Base-by-base conservation (phyloP, 1,140 invertebrate species). In the Trypoxylus dichotomus region DNA sequence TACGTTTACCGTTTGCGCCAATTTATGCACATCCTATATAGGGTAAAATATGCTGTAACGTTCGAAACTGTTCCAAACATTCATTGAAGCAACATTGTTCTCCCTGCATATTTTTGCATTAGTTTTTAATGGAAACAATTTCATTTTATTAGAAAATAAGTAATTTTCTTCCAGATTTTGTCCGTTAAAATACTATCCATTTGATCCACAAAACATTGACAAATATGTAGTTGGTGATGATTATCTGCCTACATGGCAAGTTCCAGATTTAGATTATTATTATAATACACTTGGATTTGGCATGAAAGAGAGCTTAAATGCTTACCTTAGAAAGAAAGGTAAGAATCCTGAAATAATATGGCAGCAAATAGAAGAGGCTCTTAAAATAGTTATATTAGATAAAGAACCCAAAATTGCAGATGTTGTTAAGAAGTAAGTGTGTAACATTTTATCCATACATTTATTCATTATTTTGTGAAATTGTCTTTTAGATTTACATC, bases 161-260 rank as follows among this genome's bases (percentile, higher is more conserved):
- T n/a, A n/a, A n/a, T n/a, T 42, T 27, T 24, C 27, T 86, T 88
- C 77, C 82, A 94, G 96, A 79, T 99, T 98, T 87, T 99, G 97
- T 84, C 92, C 95, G 0, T 88, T 91, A n/a, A 92, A 96, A 80
- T 99, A 99, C 86, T 91, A 97, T 85, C 97, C 97, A 1, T 98
- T 99, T 84, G 93, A 98, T 88, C 86, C 92, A 0, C 86, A 90
- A 6, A 90, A 93, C 83, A 78, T 94, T 3, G 93, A 98, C 81
- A 97, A 98, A 83, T 99, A 99, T 84, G 95, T 99, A 0, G 93
- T 99, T 0, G 96, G 95, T 0, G 97, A 98, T 86, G 94, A 98
- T 85, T 99, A 99, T 83, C 87, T 96, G 63, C 97, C 97, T 2
- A 93, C 95, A 15, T 99, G 97, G 97, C 90, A 98, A 83, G 93